Percentiles rank a stretch among this genome's conserved stretches.
Conservation (phyloP, 1,140 invertebrate species). For the Eriosoma lanigerum region DNA sequence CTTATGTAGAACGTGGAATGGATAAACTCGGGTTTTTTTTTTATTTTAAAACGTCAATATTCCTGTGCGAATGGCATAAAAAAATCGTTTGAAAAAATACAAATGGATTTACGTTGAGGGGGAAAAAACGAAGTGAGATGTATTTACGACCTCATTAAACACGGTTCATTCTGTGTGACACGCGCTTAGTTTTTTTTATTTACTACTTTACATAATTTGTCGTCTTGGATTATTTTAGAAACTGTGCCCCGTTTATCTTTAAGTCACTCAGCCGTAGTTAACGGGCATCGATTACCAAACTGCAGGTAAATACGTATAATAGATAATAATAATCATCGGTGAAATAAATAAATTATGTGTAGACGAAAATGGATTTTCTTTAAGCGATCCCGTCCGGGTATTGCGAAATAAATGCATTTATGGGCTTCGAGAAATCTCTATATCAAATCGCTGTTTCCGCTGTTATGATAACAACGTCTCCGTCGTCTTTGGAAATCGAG, state of each 20-base stretch:
- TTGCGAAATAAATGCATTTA: too few species aligned
- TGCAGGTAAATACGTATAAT: neutral
- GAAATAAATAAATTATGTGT: conserved; percentile 26
- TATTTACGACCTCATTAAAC: conserved; percentile 37
- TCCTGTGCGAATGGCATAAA: neutral
- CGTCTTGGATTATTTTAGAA: conserved; percentile 3
- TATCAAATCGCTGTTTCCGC: too few species aligned
- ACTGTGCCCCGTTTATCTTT: neutral
- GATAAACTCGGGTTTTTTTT: neutral
- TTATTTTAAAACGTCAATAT: neutral
- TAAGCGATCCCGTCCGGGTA: neutral
- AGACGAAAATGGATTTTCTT: neutral
- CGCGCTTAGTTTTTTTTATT: conserved; percentile 1
- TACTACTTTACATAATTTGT: neutral
- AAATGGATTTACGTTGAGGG: neutral
- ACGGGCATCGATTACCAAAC: neutral
- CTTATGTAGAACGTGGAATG: neutral
- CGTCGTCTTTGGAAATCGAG: too few species aligned
- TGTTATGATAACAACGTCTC: too few species aligned
- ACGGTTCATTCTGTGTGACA: conserved; percentile 11
- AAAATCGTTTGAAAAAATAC: conserved; percentile 6
- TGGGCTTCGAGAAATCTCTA: too few species aligned
- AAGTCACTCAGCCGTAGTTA: neutral
- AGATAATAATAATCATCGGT: neutral
- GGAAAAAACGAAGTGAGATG: neutral